phyloP scores from a whole-genome alignment of 2,113 vertebrate species.

The Sula dactylatra region DNA sequence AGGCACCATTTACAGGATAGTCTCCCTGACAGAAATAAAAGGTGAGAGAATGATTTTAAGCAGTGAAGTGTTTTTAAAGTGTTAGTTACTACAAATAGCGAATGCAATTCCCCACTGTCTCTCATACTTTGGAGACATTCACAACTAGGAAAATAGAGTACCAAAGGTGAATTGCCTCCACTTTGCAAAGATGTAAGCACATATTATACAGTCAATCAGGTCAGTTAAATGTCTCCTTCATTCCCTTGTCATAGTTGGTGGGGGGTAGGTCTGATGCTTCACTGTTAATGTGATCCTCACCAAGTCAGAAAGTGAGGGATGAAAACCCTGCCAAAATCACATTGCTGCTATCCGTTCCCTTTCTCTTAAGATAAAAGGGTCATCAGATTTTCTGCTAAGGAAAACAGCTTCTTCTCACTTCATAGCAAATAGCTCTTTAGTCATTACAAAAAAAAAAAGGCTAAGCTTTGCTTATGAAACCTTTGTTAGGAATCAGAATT shows the following conservation, averaged over 20 bases:
- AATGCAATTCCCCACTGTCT: not conserved
- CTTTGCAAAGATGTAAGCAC: not conserved
- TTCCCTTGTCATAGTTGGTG: not conserved
- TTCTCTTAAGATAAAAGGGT: not conserved
- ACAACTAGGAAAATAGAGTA: not conserved
- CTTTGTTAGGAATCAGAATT: not conserved
- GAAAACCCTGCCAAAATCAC: not conserved
- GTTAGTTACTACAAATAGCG: not conserved
- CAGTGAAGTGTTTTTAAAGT: not conserved
- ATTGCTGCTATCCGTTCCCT: not conserved
- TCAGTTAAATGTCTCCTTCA: rapidly evolving
- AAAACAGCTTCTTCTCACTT: not conserved
- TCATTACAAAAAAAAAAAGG: not conserved
- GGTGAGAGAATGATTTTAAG: not conserved
- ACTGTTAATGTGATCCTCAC: not conserved
- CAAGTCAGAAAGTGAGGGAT: not conserved
- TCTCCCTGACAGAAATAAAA: not conserved
- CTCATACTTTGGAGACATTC: not conserved
- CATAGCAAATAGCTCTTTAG: not conserved
- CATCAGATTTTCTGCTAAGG: not conserved
- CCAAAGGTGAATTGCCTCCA: not conserved
- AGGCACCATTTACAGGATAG: not conserved
- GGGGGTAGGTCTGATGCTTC: not conserved
- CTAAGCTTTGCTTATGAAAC: not conserved
- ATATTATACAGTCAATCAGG: not conserved